phyloP scores from a whole-genome alignment of 1,140 invertebrate genomes.

The Bombyx mandarina region DNA sequence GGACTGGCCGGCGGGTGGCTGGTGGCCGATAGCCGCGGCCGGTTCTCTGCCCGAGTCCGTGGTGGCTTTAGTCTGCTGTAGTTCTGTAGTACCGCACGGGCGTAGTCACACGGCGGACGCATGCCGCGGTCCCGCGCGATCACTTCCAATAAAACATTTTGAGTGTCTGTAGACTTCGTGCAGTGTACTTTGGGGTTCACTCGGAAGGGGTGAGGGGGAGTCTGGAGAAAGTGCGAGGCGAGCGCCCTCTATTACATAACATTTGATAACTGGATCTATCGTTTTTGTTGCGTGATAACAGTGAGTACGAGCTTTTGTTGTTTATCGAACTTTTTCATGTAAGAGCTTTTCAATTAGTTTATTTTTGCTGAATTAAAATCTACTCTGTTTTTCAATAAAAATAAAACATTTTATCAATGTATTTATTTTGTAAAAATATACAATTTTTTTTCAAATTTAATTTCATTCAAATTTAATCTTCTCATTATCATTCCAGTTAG shows the following conservation, averaged over 20 bases:
- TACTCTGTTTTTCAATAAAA: too few relatives aligned
- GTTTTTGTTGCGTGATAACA: constrained; percentile 60
- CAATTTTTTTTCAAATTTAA: too few relatives aligned
- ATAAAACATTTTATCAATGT: too few relatives aligned
- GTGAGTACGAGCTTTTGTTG: constrained; percentile 33
- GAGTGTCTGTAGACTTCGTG: constrained; percentile 34
- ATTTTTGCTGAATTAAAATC: constrained; percentile 3
- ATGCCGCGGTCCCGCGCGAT: constrained; percentile 39
- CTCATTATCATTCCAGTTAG: too few relatives aligned
- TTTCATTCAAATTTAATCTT: too few relatives aligned
- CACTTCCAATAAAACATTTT: constrained; percentile 22
- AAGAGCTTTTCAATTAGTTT: constrained; percentile 9
- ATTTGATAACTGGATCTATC: constrained; percentile 44
- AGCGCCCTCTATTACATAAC: constrained; percentile 41
- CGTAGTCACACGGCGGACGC: constrained; percentile 45
- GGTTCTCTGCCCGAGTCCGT: constrained; percentile 21
- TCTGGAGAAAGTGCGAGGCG: constrained; percentile 30
- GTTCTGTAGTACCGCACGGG: constrained; percentile 47
- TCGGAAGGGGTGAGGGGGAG: constrained; percentile 45
- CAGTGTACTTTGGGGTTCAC: constrained; percentile 34
- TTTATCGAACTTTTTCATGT: too few relatives aligned
- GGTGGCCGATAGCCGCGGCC: constrained; percentile 39
- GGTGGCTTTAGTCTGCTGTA: too few relatives aligned
- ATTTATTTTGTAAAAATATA: too few relatives aligned
- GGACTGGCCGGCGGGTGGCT: constrained; percentile 28